A percentile compares a stretch with the other conserved stretches of the same genome.
These are phyloP conservation scores for Sebastes kiyomatsui DNA, from an alignment of 2,797 vertebrate genomes.

Conservation along the genomic window DNA sequence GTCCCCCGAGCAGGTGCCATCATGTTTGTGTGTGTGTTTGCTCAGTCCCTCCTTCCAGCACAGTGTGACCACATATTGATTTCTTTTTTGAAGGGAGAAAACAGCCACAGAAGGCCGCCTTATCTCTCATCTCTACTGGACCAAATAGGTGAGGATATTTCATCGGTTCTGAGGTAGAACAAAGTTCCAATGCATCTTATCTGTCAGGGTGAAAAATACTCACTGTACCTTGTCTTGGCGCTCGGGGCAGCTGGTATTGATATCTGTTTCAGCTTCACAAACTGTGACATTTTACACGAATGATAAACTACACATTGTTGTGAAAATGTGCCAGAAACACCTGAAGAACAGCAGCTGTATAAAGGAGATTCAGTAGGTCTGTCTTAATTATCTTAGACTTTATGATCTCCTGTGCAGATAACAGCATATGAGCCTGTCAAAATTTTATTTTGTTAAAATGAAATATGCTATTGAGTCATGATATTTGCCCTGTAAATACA, in stretches of 20 bases:
- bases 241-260: not conserved
- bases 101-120: constrained; percentile 32
- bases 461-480: not conserved
- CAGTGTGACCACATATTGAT: constrained; percentile 45
- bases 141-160: constrained; percentile 35
- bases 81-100: constrained; percentile 48
- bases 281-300: not conserved
- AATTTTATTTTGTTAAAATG: not conserved
- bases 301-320: not conserved
- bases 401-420: not conserved
- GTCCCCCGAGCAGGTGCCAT: constrained; percentile 17
- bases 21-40: not conserved
- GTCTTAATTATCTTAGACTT: not conserved
- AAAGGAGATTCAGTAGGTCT: not conserved
- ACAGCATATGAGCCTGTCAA: not conserved
- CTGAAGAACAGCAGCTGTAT: not conserved
- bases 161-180: constrained; percentile 14
- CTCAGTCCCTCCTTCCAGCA: constrained; percentile 15
- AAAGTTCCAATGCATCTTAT: constrained; percentile 21
- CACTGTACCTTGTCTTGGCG: not conserved
- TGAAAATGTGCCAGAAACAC: not conserved
- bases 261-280: not conserved
- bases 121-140: constrained; percentile 25
- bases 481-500: not conserved
- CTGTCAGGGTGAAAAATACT: constrained; percentile 11